Evolutionary conservation across 1,140 invertebrate species (phyloP), one percentile per base, ranked within the genome.

Genomic region (Cataglyphis hispanica): DNA sequence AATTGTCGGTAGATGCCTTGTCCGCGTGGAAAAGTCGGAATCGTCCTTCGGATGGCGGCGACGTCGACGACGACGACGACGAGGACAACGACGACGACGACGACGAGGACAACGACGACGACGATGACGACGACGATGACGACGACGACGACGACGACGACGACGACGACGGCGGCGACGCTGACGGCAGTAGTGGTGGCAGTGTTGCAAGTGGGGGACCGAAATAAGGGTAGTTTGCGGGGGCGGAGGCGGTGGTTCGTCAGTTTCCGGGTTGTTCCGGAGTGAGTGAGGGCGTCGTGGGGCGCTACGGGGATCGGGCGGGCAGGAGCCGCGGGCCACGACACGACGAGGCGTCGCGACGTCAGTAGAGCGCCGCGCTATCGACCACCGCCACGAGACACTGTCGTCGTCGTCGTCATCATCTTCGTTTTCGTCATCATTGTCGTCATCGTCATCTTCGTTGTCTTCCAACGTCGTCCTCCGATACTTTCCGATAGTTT

Each of bases 331-430:
- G 92, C 91, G 92, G 87, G 88, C 91, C 89, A 92, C 91, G 92
- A 93, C 91, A 92, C 92, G 91, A 93, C 93, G 91, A 92, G 88
- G 92, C 93, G 93, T 93, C 93, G 93, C 93, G 93, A 94, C 93
- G 93, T 94, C 92, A 94, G 93, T 94, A 92, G 92, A 93, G 93
- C 93, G 92, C 93, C 93, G 93, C 91, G 92, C 93, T 94, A 94
- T 94, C 93, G 93, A 93, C 93, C 93, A 94, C 92, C 90, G 86
- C 91, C 88, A 89, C 90, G 91, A 91, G 91, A 92, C 89, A 91
- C 88, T 70, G 80, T 84, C 88, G 85, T 91, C 90, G 87, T 86
- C 83, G 81, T 85, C 87, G 85, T 90, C 87, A 27, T 86, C 87
- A 64, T 89, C 63, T 50, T 77, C 60, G 22, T 87, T 77, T 60